Evolutionary conservation across 2,888 invertebrate species (phyloP).

Genomic region (Eueremaeus valkanovi): DNA sequence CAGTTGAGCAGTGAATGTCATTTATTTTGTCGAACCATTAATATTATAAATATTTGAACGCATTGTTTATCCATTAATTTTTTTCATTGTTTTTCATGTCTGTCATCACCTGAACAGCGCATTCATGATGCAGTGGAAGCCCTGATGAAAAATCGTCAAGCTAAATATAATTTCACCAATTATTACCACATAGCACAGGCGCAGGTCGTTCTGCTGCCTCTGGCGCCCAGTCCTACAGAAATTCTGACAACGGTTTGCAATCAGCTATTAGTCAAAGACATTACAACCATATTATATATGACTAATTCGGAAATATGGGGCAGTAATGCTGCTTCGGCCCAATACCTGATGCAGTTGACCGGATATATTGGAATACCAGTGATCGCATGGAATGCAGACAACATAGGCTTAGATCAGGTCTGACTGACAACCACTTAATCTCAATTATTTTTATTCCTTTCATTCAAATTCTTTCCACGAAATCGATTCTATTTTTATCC

Average conservation of each 20-base stretch:
- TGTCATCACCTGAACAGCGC: conserved; percentile 25
- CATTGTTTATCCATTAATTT: too few species aligned
- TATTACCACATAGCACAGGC: conserved; percentile 44
- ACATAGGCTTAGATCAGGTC: conserved; percentile 71
- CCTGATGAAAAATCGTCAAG: conserved; percentile 44
- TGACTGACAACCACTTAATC: too few species aligned
- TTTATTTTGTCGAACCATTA: background rate
- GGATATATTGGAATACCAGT: conserved; percentile 93
- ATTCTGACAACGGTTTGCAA: conserved; percentile 50
- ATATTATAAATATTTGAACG: background rate
- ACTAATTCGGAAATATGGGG: conserved; percentile 91
- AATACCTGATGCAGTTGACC: conserved; percentile 87
- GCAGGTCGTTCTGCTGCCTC: conserved; percentile 55
- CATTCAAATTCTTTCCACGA: too few species aligned
- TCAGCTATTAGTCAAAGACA: conserved; percentile 48
- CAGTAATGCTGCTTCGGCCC: conserved; percentile 84
- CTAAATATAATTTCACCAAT: conserved; percentile 46
- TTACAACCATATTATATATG: conserved; percentile 70
- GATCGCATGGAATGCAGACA: conserved; percentile 96
- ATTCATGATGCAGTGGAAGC: conserved; percentile 44
- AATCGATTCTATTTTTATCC: too few species aligned
- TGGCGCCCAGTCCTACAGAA: conserved; percentile 48
- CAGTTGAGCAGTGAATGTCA: background rate
- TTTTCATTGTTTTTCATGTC: background rate
- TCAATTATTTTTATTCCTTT: too few species aligned